These are phyloP conservation scores for Tetragonula carbonaria DNA, from an alignment of 2,888 invertebrate species.

Conservation along the genomic window DNA sequence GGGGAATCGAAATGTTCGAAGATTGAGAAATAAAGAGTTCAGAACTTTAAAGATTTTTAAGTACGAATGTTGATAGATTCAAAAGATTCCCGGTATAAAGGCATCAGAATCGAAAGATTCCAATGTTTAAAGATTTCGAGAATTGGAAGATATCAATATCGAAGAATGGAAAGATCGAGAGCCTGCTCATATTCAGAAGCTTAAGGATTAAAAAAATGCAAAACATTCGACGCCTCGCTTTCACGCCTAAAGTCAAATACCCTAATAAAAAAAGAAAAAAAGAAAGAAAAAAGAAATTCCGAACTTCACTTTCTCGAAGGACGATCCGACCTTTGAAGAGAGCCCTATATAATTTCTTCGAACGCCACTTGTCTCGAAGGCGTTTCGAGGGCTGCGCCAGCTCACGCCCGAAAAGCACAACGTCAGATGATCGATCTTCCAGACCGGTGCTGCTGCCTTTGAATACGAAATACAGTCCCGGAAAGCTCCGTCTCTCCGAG, in stretches of 20 bases:
- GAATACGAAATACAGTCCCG: slow-evolving; percentile 1
- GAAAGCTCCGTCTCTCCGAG: slow-evolving; percentile 36
- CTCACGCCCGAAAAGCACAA: slow-evolving; percentile 31
- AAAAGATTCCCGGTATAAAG: too few species aligned
- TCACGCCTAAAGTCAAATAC: too few species aligned
- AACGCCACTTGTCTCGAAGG: slow-evolving; percentile 32
- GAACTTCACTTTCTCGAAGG: not conserved
- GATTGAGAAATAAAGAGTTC: too few species aligned
- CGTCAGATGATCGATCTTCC: slow-evolving; percentile 41
- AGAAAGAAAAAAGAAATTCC: too few species aligned
- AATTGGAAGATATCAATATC: not conserved
- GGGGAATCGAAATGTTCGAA: too few species aligned
- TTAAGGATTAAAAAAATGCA: too few species aligned
- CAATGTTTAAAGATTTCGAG: not conserved
- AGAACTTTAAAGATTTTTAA: too few species aligned
- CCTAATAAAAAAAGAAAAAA: too few species aligned
- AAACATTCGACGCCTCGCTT: too few species aligned
- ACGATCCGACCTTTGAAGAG: not conserved
- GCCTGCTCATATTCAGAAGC: too few species aligned
- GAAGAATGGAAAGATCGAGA: not conserved
- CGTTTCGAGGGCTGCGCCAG: not conserved
- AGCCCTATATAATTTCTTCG: not conserved
- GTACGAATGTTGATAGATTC: too few species aligned
- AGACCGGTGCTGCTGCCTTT: slow-evolving; percentile 6
- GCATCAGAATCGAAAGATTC: too few species aligned